phyloP scores from a whole-genome alignment of 1,140 invertebrate species.

The Stegodyphus mimosarum region DNA sequence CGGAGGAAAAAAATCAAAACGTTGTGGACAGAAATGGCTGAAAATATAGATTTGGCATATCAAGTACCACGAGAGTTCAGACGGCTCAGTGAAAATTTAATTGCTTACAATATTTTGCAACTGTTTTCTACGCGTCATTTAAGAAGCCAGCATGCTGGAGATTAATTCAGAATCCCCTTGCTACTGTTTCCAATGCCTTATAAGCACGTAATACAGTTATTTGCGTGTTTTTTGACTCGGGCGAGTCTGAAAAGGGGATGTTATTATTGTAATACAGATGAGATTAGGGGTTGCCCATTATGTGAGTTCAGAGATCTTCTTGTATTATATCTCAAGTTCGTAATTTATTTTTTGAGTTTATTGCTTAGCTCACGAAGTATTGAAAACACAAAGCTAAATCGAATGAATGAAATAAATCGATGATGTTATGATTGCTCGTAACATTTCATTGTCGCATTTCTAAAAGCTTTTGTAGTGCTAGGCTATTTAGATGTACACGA shows the following conservation, averaged over 20 bases:
- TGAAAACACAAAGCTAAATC: too few species aligned
- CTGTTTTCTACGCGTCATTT: conserved; percentile 32
- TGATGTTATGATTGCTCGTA: too few species aligned
- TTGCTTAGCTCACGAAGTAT: too few species aligned
- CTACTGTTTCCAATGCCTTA: conserved; percentile 1
- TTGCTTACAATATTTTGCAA: conserved; percentile 30
- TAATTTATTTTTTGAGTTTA: too few species aligned
- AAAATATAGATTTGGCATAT: not conserved
- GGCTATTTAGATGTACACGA: too few species aligned
- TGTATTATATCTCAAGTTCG: too few species aligned
- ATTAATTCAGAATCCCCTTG: conserved; percentile 18
- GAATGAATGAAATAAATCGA: too few species aligned
- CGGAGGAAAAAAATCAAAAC: too few species aligned
- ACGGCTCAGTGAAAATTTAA: not conserved
- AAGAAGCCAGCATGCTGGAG: conserved; percentile 5
- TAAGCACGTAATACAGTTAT: conserved; percentile 4
- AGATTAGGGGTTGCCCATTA: too few species aligned
- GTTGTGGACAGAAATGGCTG: not conserved
- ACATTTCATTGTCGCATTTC: too few species aligned
- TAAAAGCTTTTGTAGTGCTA: too few species aligned
- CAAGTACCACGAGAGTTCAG: not conserved
- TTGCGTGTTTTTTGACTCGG: conserved; percentile 3
- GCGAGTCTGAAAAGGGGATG: not conserved
- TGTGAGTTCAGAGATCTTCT: too few species aligned
- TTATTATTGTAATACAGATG: not conserved